These are phyloP conservation scores for Neomorphus geoffroyi DNA, from an alignment of 2,797 vertebrate genomes.

Conservation along the genomic window DNA sequence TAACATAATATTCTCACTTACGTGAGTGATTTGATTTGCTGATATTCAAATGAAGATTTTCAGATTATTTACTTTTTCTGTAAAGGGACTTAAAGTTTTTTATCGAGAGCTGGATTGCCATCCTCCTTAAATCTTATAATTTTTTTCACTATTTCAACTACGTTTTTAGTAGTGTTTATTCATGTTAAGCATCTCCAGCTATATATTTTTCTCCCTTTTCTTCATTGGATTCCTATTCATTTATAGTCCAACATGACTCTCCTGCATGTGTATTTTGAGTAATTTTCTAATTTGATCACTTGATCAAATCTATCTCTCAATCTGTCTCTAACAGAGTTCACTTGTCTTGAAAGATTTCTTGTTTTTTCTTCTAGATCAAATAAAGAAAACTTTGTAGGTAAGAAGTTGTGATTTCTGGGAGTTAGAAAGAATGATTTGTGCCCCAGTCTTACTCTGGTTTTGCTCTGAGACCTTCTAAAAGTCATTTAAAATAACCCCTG, in stretches of 20 bases:
- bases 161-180: not conserved
- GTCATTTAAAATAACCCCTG: not conserved
- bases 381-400: rapidly evolving
- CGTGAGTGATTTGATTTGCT: not conserved
- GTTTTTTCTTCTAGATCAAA: not conserved
- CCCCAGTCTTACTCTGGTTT: not conserved
- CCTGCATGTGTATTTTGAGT: not conserved
- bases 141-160: not conserved
- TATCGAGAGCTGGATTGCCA: not conserved
- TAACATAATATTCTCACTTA: not conserved
- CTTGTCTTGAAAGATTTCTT: not conserved
- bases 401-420: not conserved
- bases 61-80: not conserved
- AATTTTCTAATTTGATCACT: not conserved
- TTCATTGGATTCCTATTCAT: not conserved
- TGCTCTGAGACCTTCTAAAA: not conserved
- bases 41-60: not conserved
- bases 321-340: not conserved
- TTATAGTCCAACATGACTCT: not conserved
- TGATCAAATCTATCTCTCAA: not conserved
- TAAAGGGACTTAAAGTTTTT: rapidly evolving
- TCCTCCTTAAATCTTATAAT: not conserved
- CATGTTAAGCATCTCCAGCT: not conserved
- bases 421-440: not conserved
- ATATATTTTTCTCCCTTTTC: not conserved